Evolutionary conservation across 2,888 invertebrate species (phyloP), one percentile per base, ranked within the genome.

Genomic region (Caenorhabditis zanzibari): DNA sequence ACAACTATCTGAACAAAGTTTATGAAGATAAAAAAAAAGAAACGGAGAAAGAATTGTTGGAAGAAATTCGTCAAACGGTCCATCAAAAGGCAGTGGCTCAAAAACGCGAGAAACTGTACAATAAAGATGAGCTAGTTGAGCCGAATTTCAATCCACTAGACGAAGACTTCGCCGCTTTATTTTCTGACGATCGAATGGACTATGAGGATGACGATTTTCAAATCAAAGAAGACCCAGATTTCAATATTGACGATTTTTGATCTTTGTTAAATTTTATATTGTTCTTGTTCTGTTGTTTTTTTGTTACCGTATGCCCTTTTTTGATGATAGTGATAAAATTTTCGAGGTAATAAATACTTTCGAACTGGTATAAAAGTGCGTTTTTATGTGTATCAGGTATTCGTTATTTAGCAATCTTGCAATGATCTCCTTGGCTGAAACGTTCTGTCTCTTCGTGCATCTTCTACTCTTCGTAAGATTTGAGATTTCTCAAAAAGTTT

Each of bases 1-100:
- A 66, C 47, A 35, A 66, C 1, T 75, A 66, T 19, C 35, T 75
- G 64, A 32, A 66, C 14, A 66, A 58, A 24, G 16, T 58, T 1
- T 28, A 14, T 0, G 44, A 49, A 12, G 58, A 64, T 3, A 49
- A 71, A 32, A 26, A 71, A 26, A 32, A 56, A 16, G 63, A 81
- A 6, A 35, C n/a, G n/a, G 52, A 71, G n/a, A 12, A 22, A 7
- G 38, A 22, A 22, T 14, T 69, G 56, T 5, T 69, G 28, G 56
- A 64, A 0, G 63, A 63, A 28, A 26, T 69, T 3, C 38, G 26
- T 7, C 19, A 71, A n/a, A 58, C 28, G 10, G 52, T 71, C 0
- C 9, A 64, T 12, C 28, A 76, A 14, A 71, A 66, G 19, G n/a
- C 66, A 6, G 9, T n/a, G n/a, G 63, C 24, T 47, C n/a, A 63